phyloP scores from a whole-genome alignment of 2,113 vertebrate genomes.

The Candoia aspera region DNA sequence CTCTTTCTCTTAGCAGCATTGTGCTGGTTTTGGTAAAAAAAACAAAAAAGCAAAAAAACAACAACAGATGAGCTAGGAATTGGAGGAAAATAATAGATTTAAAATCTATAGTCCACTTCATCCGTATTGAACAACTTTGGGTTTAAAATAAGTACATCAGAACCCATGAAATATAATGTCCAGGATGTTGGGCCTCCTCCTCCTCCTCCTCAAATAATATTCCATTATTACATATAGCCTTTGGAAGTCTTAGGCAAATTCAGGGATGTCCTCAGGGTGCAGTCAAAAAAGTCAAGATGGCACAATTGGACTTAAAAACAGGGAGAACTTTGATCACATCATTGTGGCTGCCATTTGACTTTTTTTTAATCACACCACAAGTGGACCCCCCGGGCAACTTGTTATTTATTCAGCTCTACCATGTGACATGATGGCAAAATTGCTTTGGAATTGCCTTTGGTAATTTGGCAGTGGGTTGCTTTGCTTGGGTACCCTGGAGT shows the following conservation, averaged over 20 bases:
- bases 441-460: background rate
- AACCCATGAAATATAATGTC: background rate
- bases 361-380: background rate
- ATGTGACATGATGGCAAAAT: background rate
- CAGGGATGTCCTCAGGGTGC: background rate
- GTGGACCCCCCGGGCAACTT: background rate
- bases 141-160: background rate
- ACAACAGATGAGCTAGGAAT: conserved; percentile 39
- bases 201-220: background rate
- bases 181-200: background rate
- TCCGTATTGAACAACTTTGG: background rate
- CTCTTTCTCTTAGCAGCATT: conserved; percentile 24
- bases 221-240: background rate
- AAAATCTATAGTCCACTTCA: background rate
- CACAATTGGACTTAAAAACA: background rate
- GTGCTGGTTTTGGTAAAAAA: fast-evolving
- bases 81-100: background rate
- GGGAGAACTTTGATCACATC: background rate
- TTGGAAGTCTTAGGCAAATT: background rate
- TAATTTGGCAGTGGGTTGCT: background rate
- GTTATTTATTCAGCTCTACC: background rate
- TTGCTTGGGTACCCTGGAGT: background rate
- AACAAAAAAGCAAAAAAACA: background rate
- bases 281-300: background rate
- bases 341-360: background rate